A percentile compares a stretch with the other conserved stretches of the same genome.
These are phyloP conservation scores for Zoanthus solanderi DNA, from an alignment of 92 coral and sea anemone genomes.

Conservation along the genomic window DNA sequence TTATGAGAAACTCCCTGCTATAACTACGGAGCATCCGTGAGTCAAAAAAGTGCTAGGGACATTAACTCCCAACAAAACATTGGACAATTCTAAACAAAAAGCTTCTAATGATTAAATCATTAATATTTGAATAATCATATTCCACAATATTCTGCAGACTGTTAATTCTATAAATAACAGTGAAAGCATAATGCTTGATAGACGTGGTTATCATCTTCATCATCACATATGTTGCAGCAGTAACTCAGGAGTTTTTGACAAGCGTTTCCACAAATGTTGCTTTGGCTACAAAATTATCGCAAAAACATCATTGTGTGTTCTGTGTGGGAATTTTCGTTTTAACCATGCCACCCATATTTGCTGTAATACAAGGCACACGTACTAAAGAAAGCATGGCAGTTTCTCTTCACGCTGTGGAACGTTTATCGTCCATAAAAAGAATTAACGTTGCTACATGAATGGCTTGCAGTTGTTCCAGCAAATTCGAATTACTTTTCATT, in stretches of 20 bases:
- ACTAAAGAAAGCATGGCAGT: slow-evolving; percentile 28
- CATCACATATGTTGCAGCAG: neutral
- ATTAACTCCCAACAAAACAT: too few relatives aligned
- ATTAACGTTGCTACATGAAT: slow-evolving; percentile 2
- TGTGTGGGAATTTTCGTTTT: slow-evolving; percentile 13
- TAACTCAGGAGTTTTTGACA: slow-evolving; percentile 20
- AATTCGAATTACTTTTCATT: neutral
- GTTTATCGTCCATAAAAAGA: neutral
- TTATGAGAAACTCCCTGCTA: too few relatives aligned
- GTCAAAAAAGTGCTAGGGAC: too few relatives aligned
- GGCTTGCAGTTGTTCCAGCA: slow-evolving; percentile 15
- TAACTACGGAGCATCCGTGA: too few relatives aligned
- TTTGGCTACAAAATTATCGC: slow-evolving; percentile 24
- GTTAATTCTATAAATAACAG: too few relatives aligned
- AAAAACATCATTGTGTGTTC: neutral
- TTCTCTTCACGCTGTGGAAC: slow-evolving; percentile 33
- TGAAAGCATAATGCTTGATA: too few relatives aligned
- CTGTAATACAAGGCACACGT: slow-evolving; percentile 16
- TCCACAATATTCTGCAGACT: too few relatives aligned
- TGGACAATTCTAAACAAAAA: too few relatives aligned
- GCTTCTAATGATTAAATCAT: too few relatives aligned
- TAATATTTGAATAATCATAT: too few relatives aligned
- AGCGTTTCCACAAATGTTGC: slow-evolving; percentile 21
- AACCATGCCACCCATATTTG: slow-evolving; percentile 6
- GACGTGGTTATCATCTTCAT: too few relatives aligned